Conservation (phyloP, 1,140 invertebrate species). For the Solenopsis invicta region DNA sequence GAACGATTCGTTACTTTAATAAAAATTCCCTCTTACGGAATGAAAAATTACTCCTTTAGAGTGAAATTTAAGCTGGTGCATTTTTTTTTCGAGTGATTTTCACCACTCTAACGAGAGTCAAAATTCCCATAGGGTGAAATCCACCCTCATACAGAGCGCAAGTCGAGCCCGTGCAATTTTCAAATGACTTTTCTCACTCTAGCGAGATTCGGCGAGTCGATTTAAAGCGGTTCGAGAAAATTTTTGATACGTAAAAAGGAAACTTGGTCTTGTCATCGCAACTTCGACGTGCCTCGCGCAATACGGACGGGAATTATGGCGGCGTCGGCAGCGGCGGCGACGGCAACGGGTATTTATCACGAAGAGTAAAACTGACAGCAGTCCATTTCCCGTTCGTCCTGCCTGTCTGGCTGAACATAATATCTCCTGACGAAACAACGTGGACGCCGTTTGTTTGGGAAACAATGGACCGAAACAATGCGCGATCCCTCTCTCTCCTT, state of each 20-base stretch:
- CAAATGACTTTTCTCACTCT: too few species aligned
- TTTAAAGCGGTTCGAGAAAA: not conserved
- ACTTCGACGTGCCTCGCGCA: constrained; percentile 49
- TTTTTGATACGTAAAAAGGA: not conserved
- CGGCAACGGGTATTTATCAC: constrained; percentile 83
- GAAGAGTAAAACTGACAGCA: constrained; percentile 86
- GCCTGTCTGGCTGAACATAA: constrained; percentile 84
- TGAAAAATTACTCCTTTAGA: too few species aligned
- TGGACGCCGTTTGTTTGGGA: constrained; percentile 86
- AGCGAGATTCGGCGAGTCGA: not conserved
- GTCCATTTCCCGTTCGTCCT: constrained; percentile 86
- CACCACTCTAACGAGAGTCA: too few species aligned
- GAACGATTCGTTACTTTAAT: too few species aligned
- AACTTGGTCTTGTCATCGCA: not conserved
- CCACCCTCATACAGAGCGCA: too few species aligned
- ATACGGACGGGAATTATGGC: constrained; percentile 70
- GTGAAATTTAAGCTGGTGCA: too few species aligned
- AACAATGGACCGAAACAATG: constrained; percentile 86
- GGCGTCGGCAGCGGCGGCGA: not conserved
- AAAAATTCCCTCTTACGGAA: too few species aligned
- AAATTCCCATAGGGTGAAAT: too few species aligned
- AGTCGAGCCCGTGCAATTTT: too few species aligned
- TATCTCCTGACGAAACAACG: constrained; percentile 86
- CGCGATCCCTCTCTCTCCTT: constrained; percentile 74
- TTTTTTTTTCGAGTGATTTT: too few species aligned